Percentiles rank a stretch among this genome's conserved stretches.
Conservation (phyloP, 1,140 invertebrate genomes). For the Anthonomus grandis region DNA sequence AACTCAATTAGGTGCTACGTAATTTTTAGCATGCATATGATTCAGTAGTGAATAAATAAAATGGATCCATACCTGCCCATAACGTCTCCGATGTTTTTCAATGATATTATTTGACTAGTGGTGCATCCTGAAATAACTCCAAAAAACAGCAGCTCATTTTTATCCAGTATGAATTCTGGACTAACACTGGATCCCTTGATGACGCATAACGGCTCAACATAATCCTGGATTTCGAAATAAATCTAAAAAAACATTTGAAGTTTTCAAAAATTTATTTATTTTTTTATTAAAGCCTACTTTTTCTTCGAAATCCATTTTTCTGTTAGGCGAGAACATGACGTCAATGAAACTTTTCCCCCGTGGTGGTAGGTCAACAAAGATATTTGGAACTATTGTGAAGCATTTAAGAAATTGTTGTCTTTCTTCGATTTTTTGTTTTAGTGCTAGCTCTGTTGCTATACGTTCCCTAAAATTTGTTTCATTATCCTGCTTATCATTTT, state of each 20-base stretch:
- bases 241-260: slow-evolving; percentile 31
- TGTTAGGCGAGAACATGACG: slow-evolving; percentile 5
- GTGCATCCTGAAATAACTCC: slow-evolving; percentile 41
- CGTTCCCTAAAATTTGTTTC: slow-evolving; percentile 1
- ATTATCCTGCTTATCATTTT: background rate
- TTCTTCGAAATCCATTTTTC: slow-evolving; percentile 14
- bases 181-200: slow-evolving; percentile 45
- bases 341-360: slow-evolving; percentile 7
- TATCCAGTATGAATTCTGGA: slow-evolving; percentile 44
- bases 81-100: slow-evolving; percentile 50
- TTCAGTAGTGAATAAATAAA: too few species aligned
- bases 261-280: slow-evolving; percentile 9
- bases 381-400: slow-evolving; percentile 9
- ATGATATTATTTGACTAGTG: slow-evolving; percentile 34
- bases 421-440: slow-evolving; percentile 23
- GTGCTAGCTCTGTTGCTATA: background rate
- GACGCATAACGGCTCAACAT: slow-evolving; percentile 39
- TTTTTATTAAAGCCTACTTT: slow-evolving; percentile 14
- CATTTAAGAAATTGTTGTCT: slow-evolving; percentile 5
- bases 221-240: slow-evolving; percentile 38
- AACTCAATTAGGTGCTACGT: too few species aligned
- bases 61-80: slow-evolving; percentile 48
- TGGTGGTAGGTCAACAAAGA: slow-evolving; percentile 2
- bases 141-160: slow-evolving; percentile 43
- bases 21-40: too few species aligned